Base-by-base conservation (phyloP, 2,797 vertebrate species). In the Enteromius afrohamiltoni region DNA sequence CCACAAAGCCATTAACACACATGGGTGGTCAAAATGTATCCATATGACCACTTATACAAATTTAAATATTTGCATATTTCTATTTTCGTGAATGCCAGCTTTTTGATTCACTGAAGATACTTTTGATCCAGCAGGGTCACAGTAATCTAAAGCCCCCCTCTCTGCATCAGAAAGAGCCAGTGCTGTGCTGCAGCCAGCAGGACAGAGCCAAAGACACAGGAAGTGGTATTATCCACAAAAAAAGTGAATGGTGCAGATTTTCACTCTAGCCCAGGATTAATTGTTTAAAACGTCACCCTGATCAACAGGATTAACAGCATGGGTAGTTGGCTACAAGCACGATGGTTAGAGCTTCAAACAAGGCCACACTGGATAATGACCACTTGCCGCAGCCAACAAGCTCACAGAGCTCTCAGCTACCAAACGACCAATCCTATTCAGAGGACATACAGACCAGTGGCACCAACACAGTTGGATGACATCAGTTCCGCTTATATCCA, bases 391-490 rank as follows among this genome's bases (percentile, higher is more conserved):
- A 80, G 65, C 70, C 71, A 62, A 58, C 37, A 77, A 71, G 69
- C 77, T 42, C 51, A 62, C 51, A 31, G 23, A 80, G 47, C 51
- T 45, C 62, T 69, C 70, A 85, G 79, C 76, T 53, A 34, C 8
- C 51, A 77, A 87, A 82, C 62, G 74, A 71, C 53, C 64, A 42
- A 55, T 79, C 49, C 49, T 69, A 58, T 87, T 76, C 70, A 71
- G 64, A 77, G 40, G 55, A 83, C 78, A 77, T 82, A 77, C 65
- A 80, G 77, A 21, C 23, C 29, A 68, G 67, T 73, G 84, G 65
- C 76, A 70, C 53, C 75, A 29, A 21, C 23, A 77, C 75, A 47
- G 55, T 77, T 55, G 74, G 74, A 77, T 42, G 53, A 77, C 34
- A 77, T 60, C 74, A 76, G 53, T 62, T 77, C 16, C 23, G 31